These are phyloP conservation scores for Ichneumoninae sp. DNA, from an alignment of 2,888 invertebrate species.

Conservation along the genomic window DNA sequence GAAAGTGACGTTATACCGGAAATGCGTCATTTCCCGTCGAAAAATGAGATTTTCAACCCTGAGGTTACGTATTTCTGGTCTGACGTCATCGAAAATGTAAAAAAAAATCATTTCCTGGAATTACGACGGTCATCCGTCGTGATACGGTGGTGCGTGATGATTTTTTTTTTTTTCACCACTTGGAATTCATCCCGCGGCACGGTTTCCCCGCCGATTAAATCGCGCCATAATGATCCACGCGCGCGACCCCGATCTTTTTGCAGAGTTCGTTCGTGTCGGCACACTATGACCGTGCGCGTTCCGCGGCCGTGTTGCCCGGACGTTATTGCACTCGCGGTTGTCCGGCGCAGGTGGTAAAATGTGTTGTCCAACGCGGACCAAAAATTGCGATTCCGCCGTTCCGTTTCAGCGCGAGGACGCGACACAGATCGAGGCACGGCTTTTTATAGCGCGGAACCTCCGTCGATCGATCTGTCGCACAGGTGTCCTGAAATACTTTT, in stretches of 20 bases:
- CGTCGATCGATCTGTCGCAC: constrained; percentile 36
- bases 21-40: no score
- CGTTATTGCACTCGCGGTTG: not conserved
- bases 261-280: constrained; percentile 2
- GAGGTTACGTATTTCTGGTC: no score
- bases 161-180: not conserved
- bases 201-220: constrained; percentile 28
- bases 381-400: constrained; percentile 29
- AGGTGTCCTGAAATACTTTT: constrained; percentile 16
- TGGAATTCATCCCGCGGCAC: constrained; percentile 18
- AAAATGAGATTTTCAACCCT: no score
- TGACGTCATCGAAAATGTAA: not conserved
- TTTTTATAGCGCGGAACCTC: not conserved
- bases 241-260: constrained; percentile 23
- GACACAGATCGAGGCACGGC: not conserved
- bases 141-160: not conserved
- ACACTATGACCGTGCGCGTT: constrained; percentile 1
- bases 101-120: not conserved
- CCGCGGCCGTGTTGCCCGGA: not conserved
- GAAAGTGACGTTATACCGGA: no score
- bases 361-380: constrained; percentile 12
- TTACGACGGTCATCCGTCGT: not conserved
- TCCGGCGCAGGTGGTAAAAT: constrained; percentile 19
- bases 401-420: not conserved
- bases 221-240: constrained; percentile 13